These are phyloP conservation scores for Psephotus haematonotus DNA, from an alignment of 2,113 vertebrate genomes.

Conservation along the genomic window DNA sequence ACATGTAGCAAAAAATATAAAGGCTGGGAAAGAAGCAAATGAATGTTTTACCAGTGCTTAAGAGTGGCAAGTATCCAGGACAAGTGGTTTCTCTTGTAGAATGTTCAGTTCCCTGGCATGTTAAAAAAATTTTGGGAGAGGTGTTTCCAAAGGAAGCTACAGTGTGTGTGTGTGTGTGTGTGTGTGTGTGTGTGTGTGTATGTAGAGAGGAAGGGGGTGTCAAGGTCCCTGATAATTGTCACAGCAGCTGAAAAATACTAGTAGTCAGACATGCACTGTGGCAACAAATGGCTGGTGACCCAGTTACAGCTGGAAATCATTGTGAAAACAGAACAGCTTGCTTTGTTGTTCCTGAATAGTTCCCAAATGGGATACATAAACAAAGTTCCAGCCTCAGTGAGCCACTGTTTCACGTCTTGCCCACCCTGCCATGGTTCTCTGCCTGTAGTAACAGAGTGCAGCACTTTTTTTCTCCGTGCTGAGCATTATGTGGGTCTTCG, in stretches of 20 bases:
- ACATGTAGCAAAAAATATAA: neutral
- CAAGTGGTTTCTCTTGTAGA: neutral
- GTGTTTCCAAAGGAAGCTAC: neutral
- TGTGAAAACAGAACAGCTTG: neutral
- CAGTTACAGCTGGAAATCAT: neutral
- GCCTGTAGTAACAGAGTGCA: rapidly evolving
- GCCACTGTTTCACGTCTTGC: neutral
- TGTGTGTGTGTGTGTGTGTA: no score
- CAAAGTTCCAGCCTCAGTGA: neutral
- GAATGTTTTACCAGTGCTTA: neutral
- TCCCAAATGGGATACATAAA: neutral
- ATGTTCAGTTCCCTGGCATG: neutral
- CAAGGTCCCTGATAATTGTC: neutral
- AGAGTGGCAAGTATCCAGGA: neutral
- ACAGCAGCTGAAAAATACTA: neutral
- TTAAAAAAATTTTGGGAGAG: neutral
- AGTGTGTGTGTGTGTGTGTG: no score
- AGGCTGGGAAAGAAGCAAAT: neutral
- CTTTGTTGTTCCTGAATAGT: neutral
- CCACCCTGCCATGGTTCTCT: neutral
- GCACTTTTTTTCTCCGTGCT: rapidly evolving
- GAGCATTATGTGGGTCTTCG: neutral
- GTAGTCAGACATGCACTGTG: no score
- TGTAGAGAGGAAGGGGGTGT: no score
- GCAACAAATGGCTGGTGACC: neutral